These are phyloP conservation scores for Allolobophora icterica DNA, from an alignment of 2,888 invertebrate species.

Conservation along the genomic window DNA sequence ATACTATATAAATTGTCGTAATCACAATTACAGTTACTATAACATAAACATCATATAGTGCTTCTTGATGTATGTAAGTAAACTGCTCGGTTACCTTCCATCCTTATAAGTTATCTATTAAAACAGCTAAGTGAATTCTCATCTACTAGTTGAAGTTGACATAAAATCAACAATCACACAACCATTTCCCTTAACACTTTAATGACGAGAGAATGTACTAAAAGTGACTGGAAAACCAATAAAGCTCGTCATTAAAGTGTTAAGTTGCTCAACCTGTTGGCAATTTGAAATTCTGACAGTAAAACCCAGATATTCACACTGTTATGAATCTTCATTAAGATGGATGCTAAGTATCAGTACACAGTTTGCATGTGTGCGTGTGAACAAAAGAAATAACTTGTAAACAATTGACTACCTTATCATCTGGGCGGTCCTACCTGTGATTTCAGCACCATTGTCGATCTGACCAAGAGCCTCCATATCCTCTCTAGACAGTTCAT, in stretches of 20 bases:
- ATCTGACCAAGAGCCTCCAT: constrained; percentile 73
- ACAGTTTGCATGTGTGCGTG: not conserved
- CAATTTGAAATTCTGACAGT: not conserved
- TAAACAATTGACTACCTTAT: not conserved
- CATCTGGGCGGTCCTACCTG: constrained; percentile 74
- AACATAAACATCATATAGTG: not conserved
- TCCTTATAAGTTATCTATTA: not conserved
- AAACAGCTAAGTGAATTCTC: not conserved
- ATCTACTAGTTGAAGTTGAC: not conserved
- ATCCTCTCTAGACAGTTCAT: constrained; percentile 89
- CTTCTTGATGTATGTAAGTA: not conserved
- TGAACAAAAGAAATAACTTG: not conserved
- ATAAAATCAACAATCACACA: not conserved
- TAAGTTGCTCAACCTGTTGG: not conserved
- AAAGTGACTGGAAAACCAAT: too few relatives aligned
- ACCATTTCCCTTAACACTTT: too few relatives aligned
- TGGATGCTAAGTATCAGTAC: too few relatives aligned
- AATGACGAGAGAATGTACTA: too few relatives aligned
- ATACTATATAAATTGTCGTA: too few relatives aligned
- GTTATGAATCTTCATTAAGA: not conserved
- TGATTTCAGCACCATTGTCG: constrained; percentile 87
- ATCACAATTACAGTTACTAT: too few relatives aligned
- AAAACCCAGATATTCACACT: not conserved
- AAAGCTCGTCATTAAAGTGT: not conserved
- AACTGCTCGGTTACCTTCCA: not conserved